Base-by-base conservation (phyloP, 1,140 invertebrate genomes). In the Drosophila orena region DNA sequence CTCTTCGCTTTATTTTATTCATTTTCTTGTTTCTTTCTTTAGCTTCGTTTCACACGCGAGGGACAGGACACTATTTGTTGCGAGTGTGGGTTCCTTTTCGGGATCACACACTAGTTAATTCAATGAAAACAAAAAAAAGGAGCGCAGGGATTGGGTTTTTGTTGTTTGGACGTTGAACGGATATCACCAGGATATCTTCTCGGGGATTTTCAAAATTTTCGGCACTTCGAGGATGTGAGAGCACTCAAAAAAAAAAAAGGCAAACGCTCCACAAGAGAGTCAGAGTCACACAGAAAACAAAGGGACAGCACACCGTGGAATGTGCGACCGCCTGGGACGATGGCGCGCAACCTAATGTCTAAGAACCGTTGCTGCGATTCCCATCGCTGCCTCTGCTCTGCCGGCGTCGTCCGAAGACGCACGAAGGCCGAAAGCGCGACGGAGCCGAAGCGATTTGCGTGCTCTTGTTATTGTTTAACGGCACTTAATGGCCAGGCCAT, bases 281-380 rank as follows among this genome's bases (percentile, higher is more conserved):
- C 47, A 50, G 47, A 50, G 47, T 11, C 46, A 49, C 47, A 15
- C 27, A 11, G 8, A 15, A 50, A 34, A 15, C 27, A 50, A 53
- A 40, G 38, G 11, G 22, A 56, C 15, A 89, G 66, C 77, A 52
- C 73, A 91, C 88, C 89, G 89, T 86, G 89, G 89, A 81, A 70
- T 86, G 78, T 90, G 81, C 89, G 89, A 86, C 89, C 89, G 89
- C 81, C 66, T 81, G 81, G 90, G 62, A 90, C 84, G 75, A 91
- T 90, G 89, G 89, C 89, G 78, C 89, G 85, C 89, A 90, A 91
- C 75, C 79, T 85, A 91, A 91, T 91, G 78, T 90, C 76, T 73
- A 91, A 89, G 80, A 88, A 88, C 85, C 88, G 66, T 69, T 5
- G 72, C 54, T 55, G 60, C 40, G 52, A 40, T 57, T 57, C 59